Percentiles rank a stretch among this genome's conserved stretches.
phyloP scores from a whole-genome alignment of 2,113 vertebrate species.

The Bubo blakistoni region DNA sequence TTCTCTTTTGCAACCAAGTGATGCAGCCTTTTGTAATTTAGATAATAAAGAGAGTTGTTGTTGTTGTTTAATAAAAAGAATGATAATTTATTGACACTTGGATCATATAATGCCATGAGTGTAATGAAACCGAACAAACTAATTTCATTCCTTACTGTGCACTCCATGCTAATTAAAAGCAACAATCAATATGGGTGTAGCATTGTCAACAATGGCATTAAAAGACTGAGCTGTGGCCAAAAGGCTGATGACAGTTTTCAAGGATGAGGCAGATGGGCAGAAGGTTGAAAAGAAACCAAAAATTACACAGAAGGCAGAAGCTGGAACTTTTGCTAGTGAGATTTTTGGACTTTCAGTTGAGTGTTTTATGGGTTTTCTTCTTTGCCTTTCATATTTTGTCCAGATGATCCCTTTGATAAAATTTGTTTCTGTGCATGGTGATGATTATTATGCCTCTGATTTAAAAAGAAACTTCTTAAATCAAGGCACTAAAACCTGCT shows the following conservation, averaged over 20 bases:
- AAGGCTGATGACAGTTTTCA: background rate
- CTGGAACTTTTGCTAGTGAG: background rate
- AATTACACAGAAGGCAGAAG: background rate
- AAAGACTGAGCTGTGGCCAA: background rate
- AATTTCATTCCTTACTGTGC: slow-evolving; percentile 22
- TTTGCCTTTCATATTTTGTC: background rate
- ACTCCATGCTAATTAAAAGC: slow-evolving; percentile 58
- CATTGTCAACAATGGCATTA: slow-evolving; percentile 3
- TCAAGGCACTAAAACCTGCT: background rate
- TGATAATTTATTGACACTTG: slow-evolving; percentile 64
- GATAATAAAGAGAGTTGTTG: slow-evolving; percentile 54
- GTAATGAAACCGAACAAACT: slow-evolving; percentile 43
- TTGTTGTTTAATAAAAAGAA: slow-evolving; percentile 59
- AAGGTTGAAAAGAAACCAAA: background rate
- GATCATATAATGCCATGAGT: slow-evolving; percentile 2
- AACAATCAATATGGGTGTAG: slow-evolving; percentile 40
- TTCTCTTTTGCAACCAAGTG: slow-evolving; percentile 46
- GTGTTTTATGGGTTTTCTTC: background rate
- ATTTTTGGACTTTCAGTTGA: background rate
- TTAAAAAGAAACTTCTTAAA: background rate
- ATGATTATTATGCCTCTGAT: background rate
- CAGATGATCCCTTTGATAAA: background rate
- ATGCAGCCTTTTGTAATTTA: slow-evolving; percentile 56
- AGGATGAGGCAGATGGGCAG: background rate
- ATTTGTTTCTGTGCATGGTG: background rate